Percentiles rank a stretch among this genome's conserved stretches.
phyloP scores from a whole-genome alignment of 2,797 vertebrate species.

The Tadarida brasiliensis region DNA sequence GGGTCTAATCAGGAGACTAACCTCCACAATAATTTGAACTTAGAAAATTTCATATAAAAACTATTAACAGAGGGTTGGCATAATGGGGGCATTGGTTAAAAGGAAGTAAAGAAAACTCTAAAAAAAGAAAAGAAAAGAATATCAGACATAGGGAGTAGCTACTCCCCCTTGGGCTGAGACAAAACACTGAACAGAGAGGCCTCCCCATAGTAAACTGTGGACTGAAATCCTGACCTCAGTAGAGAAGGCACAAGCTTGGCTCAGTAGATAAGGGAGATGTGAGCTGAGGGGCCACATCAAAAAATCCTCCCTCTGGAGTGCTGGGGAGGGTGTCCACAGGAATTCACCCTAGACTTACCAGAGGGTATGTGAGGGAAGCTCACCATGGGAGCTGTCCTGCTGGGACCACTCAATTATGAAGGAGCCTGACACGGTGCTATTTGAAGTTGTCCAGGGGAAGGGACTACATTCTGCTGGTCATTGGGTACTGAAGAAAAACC shows the following conservation, averaged over 20 bases:
- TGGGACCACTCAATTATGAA: neutral
- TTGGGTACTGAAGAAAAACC: neutral
- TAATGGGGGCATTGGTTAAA: neutral
- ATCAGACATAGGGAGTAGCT: neutral
- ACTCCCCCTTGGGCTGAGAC: neutral
- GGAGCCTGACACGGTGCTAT: neutral
- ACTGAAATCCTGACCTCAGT: neutral
- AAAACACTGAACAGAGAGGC: neutral
- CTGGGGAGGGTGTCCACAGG: neutral
- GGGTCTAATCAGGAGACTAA: neutral
- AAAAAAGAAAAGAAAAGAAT: neutral
- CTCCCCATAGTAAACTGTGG: neutral
- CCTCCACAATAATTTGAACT: neutral
- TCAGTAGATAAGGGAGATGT: neutral
- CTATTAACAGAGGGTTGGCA: neutral
- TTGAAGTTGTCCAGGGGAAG: neutral
- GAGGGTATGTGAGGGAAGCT: neutral
- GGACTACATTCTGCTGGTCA: neutral
- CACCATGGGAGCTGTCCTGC: too few relatives aligned
- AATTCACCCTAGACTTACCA: neutral
- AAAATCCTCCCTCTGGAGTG: neutral
- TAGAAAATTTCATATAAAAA: neutral
- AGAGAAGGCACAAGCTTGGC: neutral
- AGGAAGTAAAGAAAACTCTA: neutral
- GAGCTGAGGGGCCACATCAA: neutral